Percentiles rank a stretch among this genome's conserved stretches.
Evolutionary conservation across 2,113 vertebrate species (phyloP).

Genomic region (Cryptomyrus ogoouensis): DNA sequence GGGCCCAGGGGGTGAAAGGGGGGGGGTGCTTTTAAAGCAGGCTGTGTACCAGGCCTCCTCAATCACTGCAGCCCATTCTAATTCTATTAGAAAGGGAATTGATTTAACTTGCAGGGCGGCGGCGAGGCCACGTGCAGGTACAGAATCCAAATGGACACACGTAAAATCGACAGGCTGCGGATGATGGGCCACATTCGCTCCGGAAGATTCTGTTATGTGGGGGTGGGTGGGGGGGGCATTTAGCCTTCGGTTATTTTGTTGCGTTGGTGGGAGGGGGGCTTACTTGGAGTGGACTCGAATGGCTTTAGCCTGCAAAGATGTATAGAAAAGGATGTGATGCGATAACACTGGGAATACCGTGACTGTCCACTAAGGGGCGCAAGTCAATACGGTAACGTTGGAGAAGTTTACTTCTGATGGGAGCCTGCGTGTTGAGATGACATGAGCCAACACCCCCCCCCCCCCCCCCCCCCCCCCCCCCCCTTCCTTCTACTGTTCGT

Average conservation of each 20-base stretch:
- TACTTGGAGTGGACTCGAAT: background rate
- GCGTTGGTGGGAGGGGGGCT: background rate
- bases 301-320: background rate
- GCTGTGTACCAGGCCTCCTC: conserved; percentile 59
- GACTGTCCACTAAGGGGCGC: background rate
- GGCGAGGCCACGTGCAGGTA: conserved; percentile 6
- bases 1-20: conserved; percentile 19
- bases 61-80: conserved; percentile 55
- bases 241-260: background rate
- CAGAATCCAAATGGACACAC: background rate
- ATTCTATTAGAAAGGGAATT: conserved; percentile 68
- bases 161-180: background rate
- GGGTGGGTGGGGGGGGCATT: conserved; percentile 14
- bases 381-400: background rate
- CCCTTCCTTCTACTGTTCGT: too few relatives aligned
- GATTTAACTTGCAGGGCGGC: conserved; percentile 44
- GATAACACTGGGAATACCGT: background rate
- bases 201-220: conserved; percentile 3
- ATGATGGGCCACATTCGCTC: conserved; percentile 16
- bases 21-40: conserved; percentile 51
- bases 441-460: too few relatives aligned
- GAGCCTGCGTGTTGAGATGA: background rate
- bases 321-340: background rate
- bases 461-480: too few relatives aligned
- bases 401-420: background rate